Percentiles rank a stretch among this genome's conserved stretches.
Evolutionary conservation across 2,888 invertebrate genomes (phyloP).

Genomic region (Cheilosia vernalis): DNA sequence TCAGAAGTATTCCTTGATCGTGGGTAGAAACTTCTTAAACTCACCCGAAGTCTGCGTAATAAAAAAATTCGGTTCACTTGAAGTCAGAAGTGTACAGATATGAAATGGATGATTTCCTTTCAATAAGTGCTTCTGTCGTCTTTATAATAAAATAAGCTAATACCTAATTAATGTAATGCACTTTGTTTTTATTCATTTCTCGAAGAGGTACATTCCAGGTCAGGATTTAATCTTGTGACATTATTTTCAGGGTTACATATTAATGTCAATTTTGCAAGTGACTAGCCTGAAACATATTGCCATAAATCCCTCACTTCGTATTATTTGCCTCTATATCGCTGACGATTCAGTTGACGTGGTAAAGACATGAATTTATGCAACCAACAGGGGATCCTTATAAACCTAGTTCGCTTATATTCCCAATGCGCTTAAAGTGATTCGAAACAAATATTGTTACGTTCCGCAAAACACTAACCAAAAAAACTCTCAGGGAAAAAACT

Average conservation of each 20-base stretch:
- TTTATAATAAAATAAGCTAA: not conserved
- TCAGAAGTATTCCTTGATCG: not conserved
- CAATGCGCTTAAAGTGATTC: slow-evolving; percentile 61
- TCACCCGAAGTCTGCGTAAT: not conserved
- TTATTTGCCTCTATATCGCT: not conserved
- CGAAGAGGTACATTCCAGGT: too few relatives aligned
- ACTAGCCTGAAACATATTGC: too few relatives aligned
- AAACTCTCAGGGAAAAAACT: slow-evolving; percentile 9
- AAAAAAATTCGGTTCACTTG: not conserved
- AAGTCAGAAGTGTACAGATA: not conserved
- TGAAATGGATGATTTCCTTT: not conserved
- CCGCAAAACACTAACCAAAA: slow-evolving; percentile 18
- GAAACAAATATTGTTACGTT: slow-evolving; percentile 55
- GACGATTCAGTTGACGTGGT: slow-evolving; percentile 3
- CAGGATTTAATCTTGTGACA: too few relatives aligned
- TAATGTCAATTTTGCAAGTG: too few relatives aligned
- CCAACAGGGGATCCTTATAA: slow-evolving; percentile 20
- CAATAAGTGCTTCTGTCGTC: not conserved
- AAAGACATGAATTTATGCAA: not conserved
- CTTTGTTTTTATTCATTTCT: too few relatives aligned
- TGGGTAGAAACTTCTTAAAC: slow-evolving; percentile 4
- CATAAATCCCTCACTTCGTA: not conserved
- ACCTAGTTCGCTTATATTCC: slow-evolving; percentile 31
- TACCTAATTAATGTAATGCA: too few relatives aligned
- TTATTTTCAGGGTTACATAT: too few relatives aligned